phyloP scores from a whole-genome alignment of 2,113 vertebrate genomes.

The Chrysemys picta region DNA sequence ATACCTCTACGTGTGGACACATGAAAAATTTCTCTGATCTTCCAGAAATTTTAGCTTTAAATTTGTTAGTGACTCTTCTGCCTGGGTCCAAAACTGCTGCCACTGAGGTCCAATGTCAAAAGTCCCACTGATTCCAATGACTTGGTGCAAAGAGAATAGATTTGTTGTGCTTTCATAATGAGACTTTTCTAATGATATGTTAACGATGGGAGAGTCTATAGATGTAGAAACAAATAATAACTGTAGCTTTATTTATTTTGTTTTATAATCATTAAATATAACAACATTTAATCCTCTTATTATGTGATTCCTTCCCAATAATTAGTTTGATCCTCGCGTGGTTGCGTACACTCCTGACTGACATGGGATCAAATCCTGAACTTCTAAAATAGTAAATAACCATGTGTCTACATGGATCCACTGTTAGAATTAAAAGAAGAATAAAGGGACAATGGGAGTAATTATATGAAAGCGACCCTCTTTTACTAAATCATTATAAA shows the following conservation, averaged over 20 bases:
- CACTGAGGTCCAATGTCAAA: not conserved
- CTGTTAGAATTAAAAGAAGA: not conserved
- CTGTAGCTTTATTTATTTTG: not conserved
- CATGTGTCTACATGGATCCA: not conserved
- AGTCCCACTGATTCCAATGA: not conserved
- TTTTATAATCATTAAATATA: not conserved
- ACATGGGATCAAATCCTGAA: not conserved
- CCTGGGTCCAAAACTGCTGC: accelerated
- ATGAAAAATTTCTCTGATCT: not conserved
- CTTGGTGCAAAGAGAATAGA: not conserved
- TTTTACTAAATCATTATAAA: not conserved
- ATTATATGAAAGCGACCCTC: not conserved
- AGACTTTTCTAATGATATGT: not conserved
- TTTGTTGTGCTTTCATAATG: not conserved
- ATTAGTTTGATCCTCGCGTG: not conserved
- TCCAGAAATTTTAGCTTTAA: not conserved
- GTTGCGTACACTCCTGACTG: not conserved
- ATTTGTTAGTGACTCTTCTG: not conserved
- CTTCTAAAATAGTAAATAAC: not conserved
- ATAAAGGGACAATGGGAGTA: not conserved
- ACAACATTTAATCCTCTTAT: not conserved
- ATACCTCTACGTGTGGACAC: not conserved
- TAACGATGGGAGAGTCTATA: not conserved
- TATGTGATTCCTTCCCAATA: not conserved
- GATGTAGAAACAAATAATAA: not conserved